A percentile compares a stretch with the other conserved stretches of the same genome.
Evolutionary conservation across 2,888 invertebrate genomes (phyloP).

Genomic region (Aphidius colemani): DNA sequence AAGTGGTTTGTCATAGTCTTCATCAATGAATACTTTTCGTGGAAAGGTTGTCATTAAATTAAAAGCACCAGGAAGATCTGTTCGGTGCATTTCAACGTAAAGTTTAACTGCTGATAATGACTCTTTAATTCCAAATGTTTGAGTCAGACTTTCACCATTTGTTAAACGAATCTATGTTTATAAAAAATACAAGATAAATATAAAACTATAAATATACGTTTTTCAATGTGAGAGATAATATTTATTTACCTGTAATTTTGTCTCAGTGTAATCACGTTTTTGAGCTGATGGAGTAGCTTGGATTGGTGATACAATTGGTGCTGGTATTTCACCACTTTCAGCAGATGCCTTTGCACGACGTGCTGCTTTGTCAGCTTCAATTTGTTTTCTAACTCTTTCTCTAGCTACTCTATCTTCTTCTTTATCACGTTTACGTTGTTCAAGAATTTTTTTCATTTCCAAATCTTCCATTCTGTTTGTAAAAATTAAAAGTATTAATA

Average conservation of each 20-base stretch:
- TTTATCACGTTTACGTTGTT: slow-evolving; percentile 85
- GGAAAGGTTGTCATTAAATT: slow-evolving; percentile 92
- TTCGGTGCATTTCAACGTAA: slow-evolving; percentile 83
- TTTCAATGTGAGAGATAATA: background rate
- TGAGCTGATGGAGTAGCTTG: slow-evolving; percentile 41
- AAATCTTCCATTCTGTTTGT: slow-evolving; percentile 69
- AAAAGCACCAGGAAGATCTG: slow-evolving; percentile 72
- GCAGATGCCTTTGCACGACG: slow-evolving; percentile 69
- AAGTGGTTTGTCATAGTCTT: slow-evolving; percentile 88
- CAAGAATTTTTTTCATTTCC: slow-evolving; percentile 86
- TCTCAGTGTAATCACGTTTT: slow-evolving; percentile 70
- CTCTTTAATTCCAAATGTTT: slow-evolving; percentile 84
- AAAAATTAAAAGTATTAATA: slow-evolving; percentile 12
- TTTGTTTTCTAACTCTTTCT: slow-evolving; percentile 85
- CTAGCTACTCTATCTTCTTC: slow-evolving; percentile 84
- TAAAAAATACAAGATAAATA: background rate
- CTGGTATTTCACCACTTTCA: slow-evolving; percentile 50
- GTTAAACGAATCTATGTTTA: slow-evolving; percentile 71
- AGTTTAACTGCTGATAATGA: slow-evolving; percentile 88
- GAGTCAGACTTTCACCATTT: slow-evolving; percentile 73
- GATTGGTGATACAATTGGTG: slow-evolving; percentile 48
- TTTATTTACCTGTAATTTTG: slow-evolving; percentile 67
- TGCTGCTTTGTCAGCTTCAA: slow-evolving; percentile 88
- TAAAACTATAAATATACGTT: background rate
- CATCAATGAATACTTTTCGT: slow-evolving; percentile 79